These are phyloP conservation scores for Lophotis ruficrista DNA, from an alignment of 2,113 vertebrate species.

Conservation along the genomic window DNA sequence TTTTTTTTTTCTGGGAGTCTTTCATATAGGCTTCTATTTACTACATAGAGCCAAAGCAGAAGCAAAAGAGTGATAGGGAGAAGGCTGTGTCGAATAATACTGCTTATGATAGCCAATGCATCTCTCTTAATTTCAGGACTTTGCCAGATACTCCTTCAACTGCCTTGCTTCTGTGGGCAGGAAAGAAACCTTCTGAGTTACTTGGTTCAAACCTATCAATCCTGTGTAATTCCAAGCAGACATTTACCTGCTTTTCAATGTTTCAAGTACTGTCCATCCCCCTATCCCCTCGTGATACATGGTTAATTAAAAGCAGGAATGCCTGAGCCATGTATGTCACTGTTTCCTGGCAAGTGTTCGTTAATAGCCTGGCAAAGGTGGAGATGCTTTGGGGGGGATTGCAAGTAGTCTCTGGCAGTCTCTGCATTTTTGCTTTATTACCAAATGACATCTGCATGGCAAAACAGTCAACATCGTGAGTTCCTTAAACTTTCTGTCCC, in stretches of 20 bases:
- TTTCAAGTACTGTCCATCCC: neutral
- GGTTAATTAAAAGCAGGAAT: neutral
- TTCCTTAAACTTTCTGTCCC: neutral
- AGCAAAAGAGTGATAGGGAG: neutral
- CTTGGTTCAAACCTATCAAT: neutral
- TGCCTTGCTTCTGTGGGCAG: neutral
- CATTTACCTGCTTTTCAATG: neutral
- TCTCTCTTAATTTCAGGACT: neutral
- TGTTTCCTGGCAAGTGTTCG: neutral
- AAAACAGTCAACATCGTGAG: neutral
- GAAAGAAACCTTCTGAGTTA: neutral
- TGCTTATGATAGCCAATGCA: fast-evolving
- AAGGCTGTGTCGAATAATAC: neutral
- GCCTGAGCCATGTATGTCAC: neutral
- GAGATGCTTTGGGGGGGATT: neutral
- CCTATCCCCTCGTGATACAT: fast-evolving
- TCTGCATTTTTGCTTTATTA: neutral
- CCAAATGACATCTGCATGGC: neutral
- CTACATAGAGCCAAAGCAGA: neutral
- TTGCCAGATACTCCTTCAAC: neutral
- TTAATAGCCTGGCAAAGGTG: neutral
- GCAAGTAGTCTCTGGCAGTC: neutral
- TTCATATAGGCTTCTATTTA: neutral
- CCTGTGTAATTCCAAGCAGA: neutral
- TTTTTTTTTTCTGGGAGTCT: neutral